Conservation (phyloP, 2,888 invertebrate species). For the Psylliodes chrysocephalus region DNA sequence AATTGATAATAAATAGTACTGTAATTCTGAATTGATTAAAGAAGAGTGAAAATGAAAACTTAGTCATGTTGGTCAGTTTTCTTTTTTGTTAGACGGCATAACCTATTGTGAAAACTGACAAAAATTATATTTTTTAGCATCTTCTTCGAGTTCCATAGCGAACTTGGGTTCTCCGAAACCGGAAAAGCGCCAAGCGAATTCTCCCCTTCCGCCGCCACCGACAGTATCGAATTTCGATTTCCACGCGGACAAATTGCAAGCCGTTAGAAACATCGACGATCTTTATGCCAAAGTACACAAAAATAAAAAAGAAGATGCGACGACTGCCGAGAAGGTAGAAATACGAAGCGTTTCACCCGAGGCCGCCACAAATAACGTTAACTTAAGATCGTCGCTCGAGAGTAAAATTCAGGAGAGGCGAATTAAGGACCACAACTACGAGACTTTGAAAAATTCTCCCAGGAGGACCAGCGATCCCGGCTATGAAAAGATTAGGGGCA, state of each 20-base stretch:
- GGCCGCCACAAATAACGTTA: constrained; percentile 26
- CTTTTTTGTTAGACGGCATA: too few relatives aligned
- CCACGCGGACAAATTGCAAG: constrained; percentile 58
- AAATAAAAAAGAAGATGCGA: constrained; percentile 61
- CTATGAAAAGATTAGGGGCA: constrained; percentile 56
- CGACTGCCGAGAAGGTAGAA: constrained; percentile 26
- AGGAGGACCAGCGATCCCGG: constrained; percentile 54
- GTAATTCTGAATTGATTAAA: too few relatives aligned
- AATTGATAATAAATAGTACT: too few relatives aligned
- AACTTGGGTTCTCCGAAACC: constrained; percentile 85
- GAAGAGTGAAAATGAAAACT: too few relatives aligned
- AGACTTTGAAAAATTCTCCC: constrained; percentile 68
- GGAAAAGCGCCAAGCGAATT: constrained; percentile 90
- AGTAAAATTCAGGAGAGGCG: constrained; percentile 35
- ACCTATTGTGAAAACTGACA: too few relatives aligned
- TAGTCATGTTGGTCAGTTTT: too few relatives aligned
- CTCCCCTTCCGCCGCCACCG: constrained; percentile 88
- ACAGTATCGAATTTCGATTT: constrained; percentile 59
- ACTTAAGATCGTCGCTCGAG: constrained; percentile 26
- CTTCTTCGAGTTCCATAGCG: constrained; percentile 71
- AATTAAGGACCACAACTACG: constrained; percentile 68
- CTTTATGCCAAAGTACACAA: constrained; percentile 91
- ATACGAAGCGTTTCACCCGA: constrained; percentile 35
- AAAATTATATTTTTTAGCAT: constrained; percentile 65
- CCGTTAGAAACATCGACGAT: constrained; percentile 78